Base-by-base conservation (phyloP, 2,113 vertebrate species). In the Poecilia latipinna region DNA sequence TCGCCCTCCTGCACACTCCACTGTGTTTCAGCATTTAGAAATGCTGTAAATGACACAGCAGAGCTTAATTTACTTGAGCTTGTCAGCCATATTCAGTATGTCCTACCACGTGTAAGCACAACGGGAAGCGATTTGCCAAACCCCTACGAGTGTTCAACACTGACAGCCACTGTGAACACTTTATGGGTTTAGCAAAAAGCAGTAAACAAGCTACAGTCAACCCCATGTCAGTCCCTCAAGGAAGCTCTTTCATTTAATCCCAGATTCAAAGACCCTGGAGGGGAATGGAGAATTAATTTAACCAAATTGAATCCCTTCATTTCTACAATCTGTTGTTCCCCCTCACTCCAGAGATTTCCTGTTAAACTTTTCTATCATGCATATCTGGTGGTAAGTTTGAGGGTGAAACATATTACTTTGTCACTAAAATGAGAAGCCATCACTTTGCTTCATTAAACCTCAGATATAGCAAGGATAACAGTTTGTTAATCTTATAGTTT, bases 401-500 rank as follows among this genome's bases (percentile, higher is more conserved):
- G 26, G n/a, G 39, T 51, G 39, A 68, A 68, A 79, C 67, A 66
- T 37, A 71, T 75, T 63, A 81, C 66, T 79, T 31, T 48, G 63
- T 57, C 57, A 13, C n/a, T 81, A 68, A 79, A 86, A 89, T 77
- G 62, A 77, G 81, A 86, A 82, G 65, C 72, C 3, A 35, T 77
- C 48, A 76, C 81, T 78, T 68, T 78, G 77, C 83, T 86, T 90
- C 88, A 88, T 89, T 82, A 85, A 60, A 66, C 51, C 61, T 72
- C 22, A 6, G 74, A 57, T 31, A 37, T 42, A 78, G 82, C 60
- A 4, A 68, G 70, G 42, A 80, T 75, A 33, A 76, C 78, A 73
- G 65, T 67, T 74, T 86, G 78, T 89, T 93, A 93, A 94, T 94
- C 92, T 90, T 85, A 61, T 61, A 64, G 61, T 80, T 86, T 83